These are phyloP conservation scores for Acrobasis suavella DNA, from an alignment of 2,888 invertebrate genomes.

Conservation along the genomic window DNA sequence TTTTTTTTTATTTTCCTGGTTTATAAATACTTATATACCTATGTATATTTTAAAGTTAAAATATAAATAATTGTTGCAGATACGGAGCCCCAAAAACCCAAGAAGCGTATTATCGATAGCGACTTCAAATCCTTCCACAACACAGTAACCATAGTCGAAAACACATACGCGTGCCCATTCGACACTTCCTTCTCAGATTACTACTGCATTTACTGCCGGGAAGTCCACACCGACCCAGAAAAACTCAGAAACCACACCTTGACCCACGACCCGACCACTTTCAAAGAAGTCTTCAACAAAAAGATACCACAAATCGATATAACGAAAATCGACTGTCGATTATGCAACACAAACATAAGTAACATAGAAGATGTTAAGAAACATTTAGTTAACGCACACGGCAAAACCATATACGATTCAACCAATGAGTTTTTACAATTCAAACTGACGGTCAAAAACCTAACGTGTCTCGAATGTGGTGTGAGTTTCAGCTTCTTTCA, in stretches of 20 bases:
- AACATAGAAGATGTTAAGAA: slow-evolving; percentile 53
- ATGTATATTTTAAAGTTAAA: no score
- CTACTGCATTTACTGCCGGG: slow-evolving; percentile 63
- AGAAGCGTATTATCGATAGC: slow-evolving; percentile 45
- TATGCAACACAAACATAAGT: slow-evolving; percentile 63
- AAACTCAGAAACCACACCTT: slow-evolving; percentile 66
- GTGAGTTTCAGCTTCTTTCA: slow-evolving; percentile 65
- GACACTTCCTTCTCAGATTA: slow-evolving; percentile 67
- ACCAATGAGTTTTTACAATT: slow-evolving; percentile 67
- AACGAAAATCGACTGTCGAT: slow-evolving; percentile 66
- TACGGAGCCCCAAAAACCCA: slow-evolving; percentile 25
- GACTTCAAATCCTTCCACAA: slow-evolving; percentile 60
- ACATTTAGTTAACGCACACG: slow-evolving; percentile 55
- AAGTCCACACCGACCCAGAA: slow-evolving; percentile 55
- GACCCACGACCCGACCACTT: slow-evolving; percentile 58
- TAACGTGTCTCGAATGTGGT: slow-evolving; percentile 65
- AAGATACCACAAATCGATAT: slow-evolving; percentile 73
- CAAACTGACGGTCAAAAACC: slow-evolving; percentile 54
- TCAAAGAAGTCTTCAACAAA: slow-evolving; percentile 59
- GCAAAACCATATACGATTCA: slow-evolving; percentile 47
- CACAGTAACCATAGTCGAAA: slow-evolving; percentile 57
- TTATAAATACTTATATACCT: not conserved
- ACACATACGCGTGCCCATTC: slow-evolving; percentile 69
- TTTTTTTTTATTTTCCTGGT: no score
- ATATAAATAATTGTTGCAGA: slow-evolving; percentile 28